Conservation (phyloP, 1,140 invertebrate species). For the Papilio polytes region DNA sequence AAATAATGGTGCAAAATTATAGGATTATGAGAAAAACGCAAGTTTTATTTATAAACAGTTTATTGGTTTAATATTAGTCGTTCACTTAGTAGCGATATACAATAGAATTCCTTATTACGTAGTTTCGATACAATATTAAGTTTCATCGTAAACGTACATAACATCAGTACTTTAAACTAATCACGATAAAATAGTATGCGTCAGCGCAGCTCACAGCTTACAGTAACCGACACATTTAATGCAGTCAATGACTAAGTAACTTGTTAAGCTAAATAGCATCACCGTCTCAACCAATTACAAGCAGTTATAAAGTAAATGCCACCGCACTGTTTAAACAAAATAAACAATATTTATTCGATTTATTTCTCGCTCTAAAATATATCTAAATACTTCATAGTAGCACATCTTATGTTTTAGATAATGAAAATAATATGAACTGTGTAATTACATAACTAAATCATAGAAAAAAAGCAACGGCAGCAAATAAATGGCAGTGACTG, state of each 20-base stretch:
- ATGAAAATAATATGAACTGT: constrained; percentile 46
- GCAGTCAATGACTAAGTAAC: constrained; percentile 44
- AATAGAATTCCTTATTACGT: constrained; percentile 49
- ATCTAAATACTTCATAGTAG: constrained; percentile 58
- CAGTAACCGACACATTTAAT: constrained; percentile 53
- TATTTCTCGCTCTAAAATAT: constrained; percentile 41
- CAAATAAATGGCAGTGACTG: constrained; percentile 65
- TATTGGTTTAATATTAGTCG: constrained; percentile 67
- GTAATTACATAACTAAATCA: constrained; percentile 46
- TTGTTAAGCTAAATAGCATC: constrained; percentile 51
- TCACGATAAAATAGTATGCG: constrained; percentile 39
- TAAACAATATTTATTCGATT: constrained; percentile 45
- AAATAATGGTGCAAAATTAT: background rate
- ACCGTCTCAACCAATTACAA: constrained; percentile 52
- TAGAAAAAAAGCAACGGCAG: constrained; percentile 42
- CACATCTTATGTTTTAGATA: constrained; percentile 57
- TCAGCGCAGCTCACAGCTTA: constrained; percentile 52
- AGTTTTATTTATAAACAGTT: constrained; percentile 42
- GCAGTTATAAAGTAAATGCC: constrained; percentile 63
- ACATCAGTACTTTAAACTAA: constrained; percentile 46
- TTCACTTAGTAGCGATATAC: constrained; percentile 62
- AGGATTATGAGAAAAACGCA: constrained; percentile 1
- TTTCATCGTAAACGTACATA: constrained; percentile 41
- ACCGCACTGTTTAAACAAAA: constrained; percentile 51
- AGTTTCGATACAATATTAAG: constrained; percentile 51